Conservation (phyloP, 2,113 vertebrate genomes). For the Notechis scutatus region DNA sequence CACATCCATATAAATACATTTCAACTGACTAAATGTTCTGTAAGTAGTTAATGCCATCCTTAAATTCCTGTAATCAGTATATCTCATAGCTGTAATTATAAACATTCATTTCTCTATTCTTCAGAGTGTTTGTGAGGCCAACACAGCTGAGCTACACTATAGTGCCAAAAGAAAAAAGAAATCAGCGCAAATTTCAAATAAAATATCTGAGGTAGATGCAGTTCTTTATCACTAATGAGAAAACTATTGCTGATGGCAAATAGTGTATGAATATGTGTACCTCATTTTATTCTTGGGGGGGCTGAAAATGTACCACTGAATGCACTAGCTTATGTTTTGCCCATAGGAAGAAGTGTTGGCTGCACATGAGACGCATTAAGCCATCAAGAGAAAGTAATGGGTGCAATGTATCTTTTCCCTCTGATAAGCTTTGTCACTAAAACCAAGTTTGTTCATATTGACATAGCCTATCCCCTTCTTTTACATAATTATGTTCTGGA, state of each 20-base stretch:
- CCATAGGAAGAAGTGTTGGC: not conserved
- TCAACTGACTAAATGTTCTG: not conserved
- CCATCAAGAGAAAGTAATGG: too few relatives aligned
- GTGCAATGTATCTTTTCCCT: not conserved
- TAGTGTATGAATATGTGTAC: not conserved
- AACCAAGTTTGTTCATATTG: not conserved
- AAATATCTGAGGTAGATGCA: not conserved
- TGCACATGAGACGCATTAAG: not conserved
- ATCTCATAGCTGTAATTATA: constrained; percentile 7
- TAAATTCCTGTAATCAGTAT: constrained; percentile 6
- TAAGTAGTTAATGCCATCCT: constrained; percentile 23
- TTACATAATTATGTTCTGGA: not conserved
- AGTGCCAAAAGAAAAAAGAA: constrained; percentile 13
- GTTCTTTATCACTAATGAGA: not conserved
- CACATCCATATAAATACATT: not conserved
- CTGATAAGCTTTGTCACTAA: not conserved
- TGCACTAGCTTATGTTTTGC: not conserved
- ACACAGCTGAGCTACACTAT: not conserved
- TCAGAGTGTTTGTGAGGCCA: not conserved
- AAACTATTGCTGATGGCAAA: not conserved
- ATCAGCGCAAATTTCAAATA: not conserved
- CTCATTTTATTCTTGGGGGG: not conserved
- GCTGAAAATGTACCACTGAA: not conserved
- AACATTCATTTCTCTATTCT: constrained; percentile 29
- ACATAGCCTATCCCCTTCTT: too few relatives aligned